Evolutionary conservation across 2,113 vertebrate species (phyloP), one percentile per base, ranked within the genome.

Genomic region (Petrocephalus microphthalmus): DNA sequence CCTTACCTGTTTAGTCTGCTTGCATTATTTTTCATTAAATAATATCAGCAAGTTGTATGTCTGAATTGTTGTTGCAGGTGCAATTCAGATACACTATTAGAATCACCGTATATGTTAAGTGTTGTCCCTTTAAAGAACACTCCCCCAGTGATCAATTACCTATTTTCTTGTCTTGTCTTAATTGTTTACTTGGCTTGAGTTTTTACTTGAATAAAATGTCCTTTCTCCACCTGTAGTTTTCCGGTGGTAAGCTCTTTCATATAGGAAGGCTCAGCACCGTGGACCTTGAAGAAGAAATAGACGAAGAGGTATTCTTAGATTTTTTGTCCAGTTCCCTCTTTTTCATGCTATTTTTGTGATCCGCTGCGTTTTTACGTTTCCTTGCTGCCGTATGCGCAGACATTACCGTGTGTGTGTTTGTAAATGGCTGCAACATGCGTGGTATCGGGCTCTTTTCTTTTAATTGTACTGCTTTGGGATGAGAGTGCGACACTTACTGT

Each of bases 181-280:
- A 37, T 78, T 42, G 33, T 78, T 74, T 74, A 78, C 19, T 47
- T 29, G 42, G 10, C 17, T 84, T 22, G 20, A 20, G 42, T 25
- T 49, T 84, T 84, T 52, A 51, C 47, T 84, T 52, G 82, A 29
- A 6, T 29, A n/a, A 33, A 22, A 7, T 7, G 54, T 19, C 56
- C 88, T 93, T 90, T 53, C 90, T 88, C 91, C 88, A 13, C 90
- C 89, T 89, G 29, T 89, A 98, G 97, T 90, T 92, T 1, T 94
- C 97, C 54, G 93, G 92, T 53, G 92, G 95, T 0, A 89, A 92
- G 33, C 89, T 96, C 88, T 96, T 96, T 93, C 96, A 95, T 19
- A 94, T 97, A 0, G 97, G 97, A 90, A 97, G 96, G 91, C 95
- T 98, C 93, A 98, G 96, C 94, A 97, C 96, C 11, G 96, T 97